phyloP scores from a whole-genome alignment of 1,140 invertebrate species.

The Octopus bimaculoides region DNA sequence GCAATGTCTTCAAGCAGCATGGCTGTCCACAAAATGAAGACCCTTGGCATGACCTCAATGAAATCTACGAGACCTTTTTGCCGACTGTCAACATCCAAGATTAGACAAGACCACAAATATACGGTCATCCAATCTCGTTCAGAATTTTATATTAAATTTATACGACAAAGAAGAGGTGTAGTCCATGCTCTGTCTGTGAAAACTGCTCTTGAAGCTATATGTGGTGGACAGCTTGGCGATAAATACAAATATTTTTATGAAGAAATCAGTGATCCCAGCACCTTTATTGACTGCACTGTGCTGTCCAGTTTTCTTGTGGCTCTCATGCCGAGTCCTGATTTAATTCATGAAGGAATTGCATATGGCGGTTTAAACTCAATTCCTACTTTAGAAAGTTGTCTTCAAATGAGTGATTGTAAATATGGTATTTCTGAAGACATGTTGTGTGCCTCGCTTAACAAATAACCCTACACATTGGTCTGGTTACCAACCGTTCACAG shows the following conservation, averaged over 20 bases:
- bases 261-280: slow-evolving; percentile 67
- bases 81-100: neutral
- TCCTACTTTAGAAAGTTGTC: slow-evolving; percentile 95
- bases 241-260: slow-evolving; percentile 68
- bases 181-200: slow-evolving; percentile 64
- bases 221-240: slow-evolving; percentile 63
- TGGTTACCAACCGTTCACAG: slow-evolving; percentile 97
- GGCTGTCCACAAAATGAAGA: neutral
- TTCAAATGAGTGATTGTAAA: slow-evolving; percentile 62
- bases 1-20: neutral
- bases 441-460: slow-evolving; percentile 91
- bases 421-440: slow-evolving; percentile 66
- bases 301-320: slow-evolving; percentile 61
- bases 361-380: slow-evolving; percentile 99
- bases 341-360: slow-evolving; percentile 93
- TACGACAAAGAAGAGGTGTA: slow-evolving; percentile 62
- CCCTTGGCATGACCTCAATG: neutral
- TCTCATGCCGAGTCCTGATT: slow-evolving; percentile 72
- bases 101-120: neutral
- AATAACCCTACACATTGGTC: slow-evolving; percentile 94
- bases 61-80: neutral
- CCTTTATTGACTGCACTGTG: slow-evolving; percentile 63
- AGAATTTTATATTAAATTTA: slow-evolving; percentile 65
- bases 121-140: neutral
- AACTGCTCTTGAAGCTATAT: slow-evolving; percentile 64